Evolutionary conservation across 2,113 vertebrate genomes (phyloP).

Genomic region (Chrysochloris asiatica): DNA sequence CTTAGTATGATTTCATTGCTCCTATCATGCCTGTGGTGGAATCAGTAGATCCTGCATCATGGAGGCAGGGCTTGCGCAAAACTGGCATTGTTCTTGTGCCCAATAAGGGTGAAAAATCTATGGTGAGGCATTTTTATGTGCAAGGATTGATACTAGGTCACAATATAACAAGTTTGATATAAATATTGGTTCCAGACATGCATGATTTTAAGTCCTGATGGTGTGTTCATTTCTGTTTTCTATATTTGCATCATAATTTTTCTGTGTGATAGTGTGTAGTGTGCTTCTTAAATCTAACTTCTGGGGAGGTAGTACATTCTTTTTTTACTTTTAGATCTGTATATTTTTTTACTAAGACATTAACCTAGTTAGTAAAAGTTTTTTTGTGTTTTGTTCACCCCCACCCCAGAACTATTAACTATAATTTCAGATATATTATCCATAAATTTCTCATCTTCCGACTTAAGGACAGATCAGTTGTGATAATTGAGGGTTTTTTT

Average conservation of each 20-base stretch:
- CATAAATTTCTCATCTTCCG: constrained; percentile 44
- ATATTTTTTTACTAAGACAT: constrained; percentile 77
- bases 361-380: constrained; percentile 79
- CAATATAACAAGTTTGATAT: constrained; percentile 85
- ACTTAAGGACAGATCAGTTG: not conserved
- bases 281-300: constrained; percentile 83
- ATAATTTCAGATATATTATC: constrained; percentile 39
- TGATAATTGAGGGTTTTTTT: constrained; percentile 46
- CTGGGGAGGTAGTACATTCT: constrained; percentile 65
- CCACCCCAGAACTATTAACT: constrained; percentile 56
- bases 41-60: constrained; percentile 96
- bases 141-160: constrained; percentile 82
- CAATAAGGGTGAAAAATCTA: constrained; percentile 92
- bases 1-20: constrained; percentile 97
- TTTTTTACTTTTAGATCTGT: constrained; percentile 73
- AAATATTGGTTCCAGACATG: constrained; percentile 81
- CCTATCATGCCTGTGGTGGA: constrained; percentile 93
- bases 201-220: constrained; percentile 83
- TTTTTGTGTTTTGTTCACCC: not conserved
- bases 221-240: constrained; percentile 69
- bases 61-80: constrained; percentile 99
- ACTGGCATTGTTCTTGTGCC: constrained; percentile 99
- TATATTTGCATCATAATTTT: constrained; percentile 79
- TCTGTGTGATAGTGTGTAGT: constrained; percentile 79
- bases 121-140: constrained; percentile 95